Evolutionary conservation across 1,140 invertebrate genomes (phyloP).

Genomic region (Stenopsyche tienmushanensis): DNA sequence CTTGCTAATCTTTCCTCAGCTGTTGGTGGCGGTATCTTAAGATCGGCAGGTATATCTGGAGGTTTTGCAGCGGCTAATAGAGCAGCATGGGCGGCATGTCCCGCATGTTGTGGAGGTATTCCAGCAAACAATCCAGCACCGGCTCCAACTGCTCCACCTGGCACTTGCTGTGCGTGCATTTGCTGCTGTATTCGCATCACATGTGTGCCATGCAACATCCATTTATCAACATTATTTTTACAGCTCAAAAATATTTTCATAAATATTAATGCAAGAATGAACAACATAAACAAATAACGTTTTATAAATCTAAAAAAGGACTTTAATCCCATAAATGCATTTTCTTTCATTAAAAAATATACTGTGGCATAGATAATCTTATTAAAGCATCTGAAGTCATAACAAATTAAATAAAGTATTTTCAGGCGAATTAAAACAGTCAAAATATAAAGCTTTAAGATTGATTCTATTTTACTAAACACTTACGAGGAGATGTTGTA

Average conservation of each 20-base stretch:
- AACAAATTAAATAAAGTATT: too few relatives aligned
- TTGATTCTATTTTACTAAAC: slow-evolving; percentile 26
- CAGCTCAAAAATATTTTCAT: too few relatives aligned
- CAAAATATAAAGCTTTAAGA: slow-evolving; percentile 11
- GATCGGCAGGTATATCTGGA: slow-evolving; percentile 18
- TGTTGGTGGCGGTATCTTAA: slow-evolving; percentile 16
- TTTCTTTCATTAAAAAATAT: background rate
- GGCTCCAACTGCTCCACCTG: slow-evolving; percentile 38
- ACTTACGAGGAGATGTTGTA: slow-evolving; percentile 67
- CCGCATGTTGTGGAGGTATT: slow-evolving; percentile 49
- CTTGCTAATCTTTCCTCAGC: slow-evolving; percentile 32
- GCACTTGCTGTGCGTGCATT: slow-evolving; percentile 54
- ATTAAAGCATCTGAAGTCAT: too few relatives aligned
- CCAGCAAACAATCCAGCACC: slow-evolving; percentile 22
- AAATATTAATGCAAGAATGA: too few relatives aligned
- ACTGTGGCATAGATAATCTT: too few relatives aligned
- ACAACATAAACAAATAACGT: background rate
- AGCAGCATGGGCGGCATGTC: slow-evolving; percentile 46
- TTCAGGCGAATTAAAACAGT: too few relatives aligned
- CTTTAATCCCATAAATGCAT: background rate
- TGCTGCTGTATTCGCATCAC: slow-evolving; percentile 52
- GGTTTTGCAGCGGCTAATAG: slow-evolving; percentile 46
- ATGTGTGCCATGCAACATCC: slow-evolving; percentile 38
- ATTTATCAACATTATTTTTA: slow-evolving; percentile 18
- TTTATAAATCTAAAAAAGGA: background rate